Percentiles rank a stretch among this genome's conserved stretches.
Conservation (phyloP, 2,888 invertebrate species). For the Chloroclysta siterata region DNA sequence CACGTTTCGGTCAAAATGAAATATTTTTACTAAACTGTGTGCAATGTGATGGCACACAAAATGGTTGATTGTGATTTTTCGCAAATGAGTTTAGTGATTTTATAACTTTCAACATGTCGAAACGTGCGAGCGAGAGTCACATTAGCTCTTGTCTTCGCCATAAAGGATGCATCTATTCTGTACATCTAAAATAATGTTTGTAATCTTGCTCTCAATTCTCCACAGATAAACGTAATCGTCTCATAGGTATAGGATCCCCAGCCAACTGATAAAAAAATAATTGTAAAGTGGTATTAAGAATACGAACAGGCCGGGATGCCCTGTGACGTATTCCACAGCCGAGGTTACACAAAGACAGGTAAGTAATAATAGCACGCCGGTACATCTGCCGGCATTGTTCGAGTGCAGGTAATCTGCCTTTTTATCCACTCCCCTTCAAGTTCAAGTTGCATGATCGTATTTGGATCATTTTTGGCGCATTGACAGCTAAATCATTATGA, state of each 20-base stretch:
- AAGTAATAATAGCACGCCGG: conserved; percentile 27
- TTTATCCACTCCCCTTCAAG: conserved; percentile 16
- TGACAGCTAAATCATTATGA: background rate
- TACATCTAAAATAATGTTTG: no score
- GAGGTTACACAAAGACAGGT: conserved; percentile 26
- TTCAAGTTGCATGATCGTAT: background rate
- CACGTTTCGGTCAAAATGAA: no score
- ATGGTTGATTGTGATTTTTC: no score
- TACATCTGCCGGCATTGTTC: conserved; percentile 27
- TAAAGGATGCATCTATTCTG: no score
- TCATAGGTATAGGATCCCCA: background rate
- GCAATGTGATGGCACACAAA: no score
- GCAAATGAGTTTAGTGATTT: no score
- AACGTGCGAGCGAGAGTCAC: no score
- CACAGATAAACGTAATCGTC: background rate
- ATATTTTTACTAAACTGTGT: no score
- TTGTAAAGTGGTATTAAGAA: conserved; percentile 31
- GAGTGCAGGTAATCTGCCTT: conserved; percentile 22
- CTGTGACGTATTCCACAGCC: conserved; percentile 3
- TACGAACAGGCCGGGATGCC: background rate
- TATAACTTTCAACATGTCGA: no score
- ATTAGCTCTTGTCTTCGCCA: no score
- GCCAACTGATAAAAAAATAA: conserved; percentile 32
- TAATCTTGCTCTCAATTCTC: background rate
- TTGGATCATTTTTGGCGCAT: background rate